Percentiles rank a stretch among this genome's conserved stretches.
These are phyloP conservation scores for Chloroceryle aenea DNA, from an alignment of 2,113 vertebrate genomes.

Conservation along the genomic window DNA sequence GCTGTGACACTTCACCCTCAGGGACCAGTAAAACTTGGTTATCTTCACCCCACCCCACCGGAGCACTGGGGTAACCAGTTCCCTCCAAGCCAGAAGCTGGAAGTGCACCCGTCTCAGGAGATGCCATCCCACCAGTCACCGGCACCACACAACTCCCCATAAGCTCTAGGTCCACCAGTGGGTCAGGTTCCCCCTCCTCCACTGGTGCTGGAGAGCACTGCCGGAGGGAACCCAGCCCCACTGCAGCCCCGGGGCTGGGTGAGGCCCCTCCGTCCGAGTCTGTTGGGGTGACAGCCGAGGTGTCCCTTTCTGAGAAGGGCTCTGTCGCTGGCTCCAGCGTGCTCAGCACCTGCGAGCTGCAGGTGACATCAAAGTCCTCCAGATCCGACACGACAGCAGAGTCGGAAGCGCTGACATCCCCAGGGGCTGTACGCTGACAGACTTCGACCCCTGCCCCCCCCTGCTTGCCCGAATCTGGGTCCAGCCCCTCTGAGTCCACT, in stretches of 20 bases:
- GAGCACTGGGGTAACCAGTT: not conserved
- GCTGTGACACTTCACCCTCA: not conserved
- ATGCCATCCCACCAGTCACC: not conserved
- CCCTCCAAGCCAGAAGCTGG: not conserved
- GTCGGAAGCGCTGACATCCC: slow-evolving; percentile 58
- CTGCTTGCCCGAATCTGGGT: slow-evolving; percentile 32
- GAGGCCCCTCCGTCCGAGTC: slow-evolving; percentile 67
- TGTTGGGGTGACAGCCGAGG: slow-evolving; percentile 22
- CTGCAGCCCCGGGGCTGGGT: slow-evolving; percentile 30
- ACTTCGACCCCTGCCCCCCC: not conserved
- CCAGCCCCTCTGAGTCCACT: not conserved
- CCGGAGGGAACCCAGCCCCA: not conserved
- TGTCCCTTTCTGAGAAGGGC: slow-evolving; percentile 62
- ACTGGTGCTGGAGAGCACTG: not conserved
- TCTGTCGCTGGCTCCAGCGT: slow-evolving; percentile 51
- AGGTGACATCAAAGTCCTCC: slow-evolving; percentile 70
- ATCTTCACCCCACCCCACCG: slow-evolving; percentile 50
- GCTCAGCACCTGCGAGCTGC: slow-evolving; percentile 73
- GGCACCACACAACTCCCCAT: not conserved
- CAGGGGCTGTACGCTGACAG: not conserved
- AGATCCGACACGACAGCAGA: slow-evolving; percentile 54
- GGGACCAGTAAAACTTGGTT: slow-evolving; percentile 29
- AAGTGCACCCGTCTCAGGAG: not conserved
- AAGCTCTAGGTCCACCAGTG: not conserved
- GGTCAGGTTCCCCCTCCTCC: not conserved